These are phyloP conservation scores for Melipona beecheii DNA, from an alignment of 2,888 invertebrate species.

Conservation along the genomic window DNA sequence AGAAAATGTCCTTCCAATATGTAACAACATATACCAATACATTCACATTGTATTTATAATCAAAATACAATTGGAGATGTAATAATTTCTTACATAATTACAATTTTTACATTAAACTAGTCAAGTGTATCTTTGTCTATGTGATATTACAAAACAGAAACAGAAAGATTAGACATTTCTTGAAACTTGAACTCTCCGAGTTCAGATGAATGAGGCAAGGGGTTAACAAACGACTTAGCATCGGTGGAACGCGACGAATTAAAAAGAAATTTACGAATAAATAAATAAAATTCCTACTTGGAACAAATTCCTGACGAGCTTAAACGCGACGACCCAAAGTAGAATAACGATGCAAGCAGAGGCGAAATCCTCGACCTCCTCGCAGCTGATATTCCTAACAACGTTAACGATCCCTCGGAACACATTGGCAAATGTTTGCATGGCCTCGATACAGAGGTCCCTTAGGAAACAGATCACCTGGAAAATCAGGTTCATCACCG, in stretches of 20 bases:
- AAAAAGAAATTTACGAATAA: not conserved
- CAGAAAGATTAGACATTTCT: not conserved
- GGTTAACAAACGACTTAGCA: not conserved
- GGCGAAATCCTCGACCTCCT: constrained; percentile 79
- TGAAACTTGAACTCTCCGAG: not conserved
- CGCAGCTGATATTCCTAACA: constrained; percentile 73
- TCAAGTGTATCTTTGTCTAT: no score
- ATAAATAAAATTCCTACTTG: constrained; percentile 62
- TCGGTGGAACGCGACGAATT: not conserved
- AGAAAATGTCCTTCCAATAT: no score
- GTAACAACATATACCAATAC: no score
- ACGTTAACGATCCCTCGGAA: constrained; percentile 75
- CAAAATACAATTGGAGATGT: no score
- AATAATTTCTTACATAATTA: no score
- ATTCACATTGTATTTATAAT: no score
- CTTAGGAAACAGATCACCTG: constrained; percentile 75
- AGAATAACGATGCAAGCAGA: constrained; percentile 76
- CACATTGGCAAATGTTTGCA: constrained; percentile 77
- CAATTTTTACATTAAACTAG: no score
- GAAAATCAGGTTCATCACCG: constrained; percentile 74
- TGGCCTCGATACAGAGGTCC: constrained; percentile 75
- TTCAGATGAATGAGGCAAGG: no score
- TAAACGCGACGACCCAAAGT: constrained; percentile 74
- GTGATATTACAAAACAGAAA: not conserved
- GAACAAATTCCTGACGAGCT: constrained; percentile 66